A percentile compares a stretch with the other conserved stretches of the same genome.
These are phyloP conservation scores for Cerceris ruficornis DNA, from an alignment of 2,888 invertebrate species.

Conservation along the genomic window DNA sequence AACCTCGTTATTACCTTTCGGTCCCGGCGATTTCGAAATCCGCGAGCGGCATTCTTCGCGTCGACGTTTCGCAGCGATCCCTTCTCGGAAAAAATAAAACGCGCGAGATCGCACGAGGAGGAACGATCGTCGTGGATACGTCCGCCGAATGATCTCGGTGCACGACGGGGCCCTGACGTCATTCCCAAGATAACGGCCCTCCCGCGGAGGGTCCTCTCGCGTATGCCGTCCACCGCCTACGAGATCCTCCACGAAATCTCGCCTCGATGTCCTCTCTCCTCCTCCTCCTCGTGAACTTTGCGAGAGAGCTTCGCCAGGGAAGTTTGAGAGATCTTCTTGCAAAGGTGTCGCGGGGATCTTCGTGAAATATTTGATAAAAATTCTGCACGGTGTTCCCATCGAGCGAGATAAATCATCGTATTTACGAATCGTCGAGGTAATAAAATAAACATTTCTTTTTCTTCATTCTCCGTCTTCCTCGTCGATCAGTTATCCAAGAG, in stretches of 20 bases:
- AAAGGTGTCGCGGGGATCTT: no score
- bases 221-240: constrained; percentile 2
- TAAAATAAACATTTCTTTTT: not conserved
- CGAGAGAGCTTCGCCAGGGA: no score
- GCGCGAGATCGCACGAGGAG: constrained; percentile 18
- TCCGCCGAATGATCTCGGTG: constrained; percentile 31
- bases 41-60: constrained; percentile 5
- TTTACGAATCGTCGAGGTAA: not conserved
- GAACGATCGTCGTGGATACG: constrained; percentile 16
- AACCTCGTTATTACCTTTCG: not conserved
- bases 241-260: not conserved
- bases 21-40: constrained; percentile 25
- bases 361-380: not conserved
- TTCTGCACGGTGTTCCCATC: not conserved
- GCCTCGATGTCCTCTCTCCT: not conserved
- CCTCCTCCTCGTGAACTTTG: not conserved
- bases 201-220: not conserved
- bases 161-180: constrained; percentile 40
- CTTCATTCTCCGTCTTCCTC: not conserved
- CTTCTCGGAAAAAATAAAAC: not conserved
- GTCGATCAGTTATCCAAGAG: not conserved
- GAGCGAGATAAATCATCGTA: not conserved
- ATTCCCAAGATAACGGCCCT: constrained; percentile 22
- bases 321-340: no score
- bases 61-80: not conserved